These are phyloP conservation scores for Argya squamiceps DNA, from an alignment of 2,797 vertebrate species.

Conservation along the genomic window DNA sequence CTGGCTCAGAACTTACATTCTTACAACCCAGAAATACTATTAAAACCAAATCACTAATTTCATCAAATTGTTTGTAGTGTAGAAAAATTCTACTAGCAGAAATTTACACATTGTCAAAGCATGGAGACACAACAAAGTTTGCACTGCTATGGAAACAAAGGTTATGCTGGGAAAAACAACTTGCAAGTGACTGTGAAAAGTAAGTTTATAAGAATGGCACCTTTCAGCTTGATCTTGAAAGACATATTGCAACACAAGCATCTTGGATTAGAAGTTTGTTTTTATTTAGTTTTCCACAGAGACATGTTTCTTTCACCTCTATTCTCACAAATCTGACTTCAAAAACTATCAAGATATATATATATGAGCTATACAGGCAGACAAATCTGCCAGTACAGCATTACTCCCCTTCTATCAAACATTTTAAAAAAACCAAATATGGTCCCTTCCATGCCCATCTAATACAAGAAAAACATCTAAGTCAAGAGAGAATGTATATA, in stretches of 20 bases:
- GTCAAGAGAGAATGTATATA: background rate
- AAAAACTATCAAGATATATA: background rate
- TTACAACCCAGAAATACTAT: background rate
- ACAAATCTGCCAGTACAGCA: background rate
- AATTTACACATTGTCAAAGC: background rate
- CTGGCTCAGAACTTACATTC: background rate
- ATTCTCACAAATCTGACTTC: background rate
- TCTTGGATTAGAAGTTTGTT: background rate
- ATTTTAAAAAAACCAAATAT: background rate
- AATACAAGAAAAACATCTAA: background rate
- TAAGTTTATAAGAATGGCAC: background rate
- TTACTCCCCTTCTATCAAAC: background rate
- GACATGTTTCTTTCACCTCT: background rate
- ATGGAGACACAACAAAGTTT: background rate
- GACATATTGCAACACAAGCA: background rate
- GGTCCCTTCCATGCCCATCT: background rate
- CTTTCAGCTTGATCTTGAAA: background rate
- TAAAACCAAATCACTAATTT: background rate
- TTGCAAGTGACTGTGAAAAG: background rate
- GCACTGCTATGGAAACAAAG: background rate
- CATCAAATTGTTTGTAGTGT: background rate
- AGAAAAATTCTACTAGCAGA: background rate
- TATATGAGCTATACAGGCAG: background rate
- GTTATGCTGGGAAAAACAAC: background rate
- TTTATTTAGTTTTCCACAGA: constrained; percentile 18